Conservation (phyloP, 2,888 invertebrate species). For the Rhynchonema sp. region DNA sequence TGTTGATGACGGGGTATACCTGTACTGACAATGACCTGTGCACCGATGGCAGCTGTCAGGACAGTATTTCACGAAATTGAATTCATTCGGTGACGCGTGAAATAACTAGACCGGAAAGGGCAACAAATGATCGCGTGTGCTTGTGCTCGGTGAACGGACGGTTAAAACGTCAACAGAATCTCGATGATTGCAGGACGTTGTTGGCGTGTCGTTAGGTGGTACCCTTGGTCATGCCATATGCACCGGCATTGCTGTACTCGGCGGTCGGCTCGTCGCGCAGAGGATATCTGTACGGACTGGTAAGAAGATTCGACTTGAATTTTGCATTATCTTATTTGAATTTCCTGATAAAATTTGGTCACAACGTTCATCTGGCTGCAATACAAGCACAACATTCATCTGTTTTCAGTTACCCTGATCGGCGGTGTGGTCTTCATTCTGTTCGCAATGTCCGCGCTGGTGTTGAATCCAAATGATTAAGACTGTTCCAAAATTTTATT, state of each 20-base stretch:
- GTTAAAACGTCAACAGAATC: neutral
- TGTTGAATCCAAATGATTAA: conserved; percentile 48
- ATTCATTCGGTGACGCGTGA: too few relatives aligned
- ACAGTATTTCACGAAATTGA: too few relatives aligned
- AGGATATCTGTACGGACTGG: conserved; percentile 91
- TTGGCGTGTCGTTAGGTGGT: conserved; percentile 82
- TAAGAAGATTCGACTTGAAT: conserved; percentile 32
- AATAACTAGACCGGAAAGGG: too few relatives aligned
- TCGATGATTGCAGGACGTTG: conserved; percentile 44
- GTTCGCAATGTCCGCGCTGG: conserved; percentile 75
- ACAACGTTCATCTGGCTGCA: too few relatives aligned
- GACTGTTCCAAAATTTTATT: too few relatives aligned
- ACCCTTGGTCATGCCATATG: conserved; percentile 81
- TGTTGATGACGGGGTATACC: too few relatives aligned
- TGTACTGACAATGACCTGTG: too few relatives aligned
- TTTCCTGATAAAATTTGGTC: too few relatives aligned
- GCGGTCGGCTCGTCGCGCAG: conserved; percentile 86
- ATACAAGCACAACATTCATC: too few relatives aligned
- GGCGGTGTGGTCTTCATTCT: conserved; percentile 84
- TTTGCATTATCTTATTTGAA: too few relatives aligned
- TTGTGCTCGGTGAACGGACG: neutral
- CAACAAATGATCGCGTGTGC: too few relatives aligned
- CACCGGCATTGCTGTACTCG: conserved; percentile 86
- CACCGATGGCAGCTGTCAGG: too few relatives aligned
- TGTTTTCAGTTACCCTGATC: conserved; percentile 78